A percentile compares a stretch with the other conserved stretches of the same genome.
phyloP scores from a whole-genome alignment of 2,888 invertebrate genomes.

The Caenorhabditis sinica region DNA sequence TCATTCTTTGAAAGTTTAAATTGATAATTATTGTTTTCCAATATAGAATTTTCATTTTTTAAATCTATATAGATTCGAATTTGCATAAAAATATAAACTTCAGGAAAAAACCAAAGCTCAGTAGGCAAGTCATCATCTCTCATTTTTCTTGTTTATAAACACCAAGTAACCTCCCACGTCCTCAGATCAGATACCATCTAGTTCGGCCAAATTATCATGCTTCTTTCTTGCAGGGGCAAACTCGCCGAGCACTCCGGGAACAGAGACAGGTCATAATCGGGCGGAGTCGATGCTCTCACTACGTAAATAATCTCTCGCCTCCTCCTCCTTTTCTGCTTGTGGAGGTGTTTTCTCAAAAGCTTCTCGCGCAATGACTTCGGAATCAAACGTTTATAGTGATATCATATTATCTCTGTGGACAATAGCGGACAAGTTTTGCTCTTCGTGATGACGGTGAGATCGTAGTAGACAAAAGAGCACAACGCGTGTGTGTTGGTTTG shows the following conservation, averaged over 20 bases:
- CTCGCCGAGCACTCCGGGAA: constrained; percentile 15
- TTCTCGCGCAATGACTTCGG: constrained; percentile 58
- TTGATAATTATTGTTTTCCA: not conserved
- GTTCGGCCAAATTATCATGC: constrained; percentile 27
- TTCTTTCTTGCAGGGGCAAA: not conserved
- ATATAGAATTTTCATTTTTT: too few species aligned
- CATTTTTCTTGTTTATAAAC: constrained; percentile 1
- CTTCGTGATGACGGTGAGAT: not conserved
- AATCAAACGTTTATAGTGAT: constrained; percentile 64
- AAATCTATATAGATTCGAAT: too few species aligned
- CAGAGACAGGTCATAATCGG: constrained; percentile 57
- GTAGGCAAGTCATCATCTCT: not conserved
- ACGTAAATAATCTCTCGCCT: constrained; percentile 65
- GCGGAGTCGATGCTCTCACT: constrained; percentile 58
- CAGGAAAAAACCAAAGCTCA: not conserved
- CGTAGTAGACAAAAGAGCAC: constrained; percentile 6
- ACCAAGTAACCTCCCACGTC: constrained; percentile 23
- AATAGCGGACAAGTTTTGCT: constrained; percentile 44
- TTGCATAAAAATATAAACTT: not conserved
- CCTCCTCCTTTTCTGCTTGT: constrained; percentile 21
- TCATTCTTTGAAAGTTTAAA: not conserved
- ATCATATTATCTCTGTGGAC: constrained; percentile 35
- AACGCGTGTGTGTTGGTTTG: not conserved
- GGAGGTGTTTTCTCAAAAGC: constrained; percentile 62
- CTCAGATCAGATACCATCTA: constrained; percentile 34